Evolutionary conservation across 2,797 vertebrate genomes (phyloP).

Genomic region (Tauraco hartlaubi): DNA sequence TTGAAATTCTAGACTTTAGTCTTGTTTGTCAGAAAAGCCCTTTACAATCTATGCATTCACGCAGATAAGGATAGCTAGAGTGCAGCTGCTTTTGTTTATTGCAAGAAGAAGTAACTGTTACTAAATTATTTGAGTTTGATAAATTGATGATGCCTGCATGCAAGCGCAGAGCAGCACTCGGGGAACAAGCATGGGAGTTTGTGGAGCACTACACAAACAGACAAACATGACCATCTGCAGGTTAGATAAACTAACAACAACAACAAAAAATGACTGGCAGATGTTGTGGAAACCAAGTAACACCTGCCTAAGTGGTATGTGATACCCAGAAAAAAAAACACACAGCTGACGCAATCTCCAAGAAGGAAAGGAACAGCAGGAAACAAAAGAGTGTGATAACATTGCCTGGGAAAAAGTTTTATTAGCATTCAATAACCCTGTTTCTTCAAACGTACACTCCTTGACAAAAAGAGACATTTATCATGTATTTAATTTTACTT

Average conservation of each 20-base stretch:
- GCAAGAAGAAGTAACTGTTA: slow-evolving; percentile 16
- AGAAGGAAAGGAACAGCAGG: not conserved
- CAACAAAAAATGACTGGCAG: slow-evolving; percentile 45
- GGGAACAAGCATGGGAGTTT: not conserved
- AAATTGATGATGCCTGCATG: slow-evolving; percentile 19
- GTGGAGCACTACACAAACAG: not conserved
- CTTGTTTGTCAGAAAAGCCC: slow-evolving; percentile 14
- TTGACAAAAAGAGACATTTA: slow-evolving; percentile 8
- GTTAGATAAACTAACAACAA: not conserved
- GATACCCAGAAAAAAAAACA: not conserved
- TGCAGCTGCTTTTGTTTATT: slow-evolving; percentile 65
- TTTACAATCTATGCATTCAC: slow-evolving; percentile 62
- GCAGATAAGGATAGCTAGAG: slow-evolving; percentile 32
- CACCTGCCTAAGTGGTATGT: slow-evolving; percentile 51
- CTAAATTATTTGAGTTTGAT: slow-evolving; percentile 59
- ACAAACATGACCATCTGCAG: slow-evolving; percentile 69
- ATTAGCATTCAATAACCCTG: not conserved
- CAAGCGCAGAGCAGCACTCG: not conserved
- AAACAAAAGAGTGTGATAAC: not conserved
- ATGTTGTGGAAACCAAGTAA: slow-evolving; percentile 56
- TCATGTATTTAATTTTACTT: not conserved
- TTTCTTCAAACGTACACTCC: not conserved
- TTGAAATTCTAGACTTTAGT: slow-evolving; percentile 67
- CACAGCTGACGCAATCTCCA: slow-evolving; percentile 9
- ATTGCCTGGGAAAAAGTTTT: slow-evolving; percentile 25